A percentile compares a stretch with the other conserved stretches of the same genome.
Evolutionary conservation across 2,113 vertebrate genomes (phyloP).

Genomic region (Bucco capensis): DNA sequence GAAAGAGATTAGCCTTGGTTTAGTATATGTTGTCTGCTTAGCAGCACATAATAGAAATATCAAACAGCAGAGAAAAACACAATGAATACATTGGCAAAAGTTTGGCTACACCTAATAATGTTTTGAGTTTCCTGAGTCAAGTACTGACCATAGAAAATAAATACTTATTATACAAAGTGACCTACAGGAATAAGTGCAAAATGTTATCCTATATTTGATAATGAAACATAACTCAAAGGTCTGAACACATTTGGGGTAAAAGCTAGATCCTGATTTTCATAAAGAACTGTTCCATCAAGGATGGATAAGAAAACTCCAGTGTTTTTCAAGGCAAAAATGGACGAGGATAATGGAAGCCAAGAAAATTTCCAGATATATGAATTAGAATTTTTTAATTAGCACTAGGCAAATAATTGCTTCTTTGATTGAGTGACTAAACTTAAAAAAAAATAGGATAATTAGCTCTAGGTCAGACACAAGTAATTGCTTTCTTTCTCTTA

Average conservation of each 20-base stretch:
- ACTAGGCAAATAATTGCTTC: neutral
- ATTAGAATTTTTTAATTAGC: neutral
- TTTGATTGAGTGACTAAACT: neutral
- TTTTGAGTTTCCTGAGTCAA: neutral
- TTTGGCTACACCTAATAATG: neutral
- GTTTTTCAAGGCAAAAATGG: neutral
- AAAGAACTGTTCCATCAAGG: neutral
- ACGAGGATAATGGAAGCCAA: neutral
- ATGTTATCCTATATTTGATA: neutral
- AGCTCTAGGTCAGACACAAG: neutral
- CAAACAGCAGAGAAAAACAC: constrained; percentile 1
- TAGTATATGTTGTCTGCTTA: neutral
- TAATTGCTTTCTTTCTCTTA: neutral
- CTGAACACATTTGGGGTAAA: neutral
- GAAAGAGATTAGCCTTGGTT: neutral
- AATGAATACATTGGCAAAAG: neutral
- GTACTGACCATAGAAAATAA: neutral
- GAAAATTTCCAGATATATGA: neutral
- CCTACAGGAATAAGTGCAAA: neutral
- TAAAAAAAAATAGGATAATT: neutral
- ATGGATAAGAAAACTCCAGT: neutral
- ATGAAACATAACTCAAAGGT: neutral
- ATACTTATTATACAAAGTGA: neutral
- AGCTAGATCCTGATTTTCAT: neutral
- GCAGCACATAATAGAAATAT: neutral